phyloP scores from a whole-genome alignment of 1,140 invertebrate genomes.

The Leptestheria dahalacensis region DNA sequence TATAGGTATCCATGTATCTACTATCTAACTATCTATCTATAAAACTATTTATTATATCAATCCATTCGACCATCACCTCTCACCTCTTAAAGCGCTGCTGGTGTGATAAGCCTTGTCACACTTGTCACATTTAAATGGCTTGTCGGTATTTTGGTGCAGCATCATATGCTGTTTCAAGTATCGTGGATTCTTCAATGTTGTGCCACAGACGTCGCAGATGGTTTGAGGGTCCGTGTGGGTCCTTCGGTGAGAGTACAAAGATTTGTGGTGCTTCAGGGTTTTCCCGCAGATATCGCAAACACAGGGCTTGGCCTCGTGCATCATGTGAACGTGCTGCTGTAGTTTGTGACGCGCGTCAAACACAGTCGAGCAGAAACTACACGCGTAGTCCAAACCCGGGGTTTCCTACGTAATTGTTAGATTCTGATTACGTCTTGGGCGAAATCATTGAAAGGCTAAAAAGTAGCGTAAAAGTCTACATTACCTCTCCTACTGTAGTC shows the following conservation, averaged over 20 bases:
- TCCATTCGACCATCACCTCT: neutral
- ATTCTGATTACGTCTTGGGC: too few species aligned
- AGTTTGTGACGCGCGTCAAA: neutral
- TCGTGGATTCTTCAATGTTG: conserved; percentile 10
- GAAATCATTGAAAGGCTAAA: too few species aligned
- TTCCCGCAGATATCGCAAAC: conserved; percentile 11
- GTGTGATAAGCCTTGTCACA: conserved; percentile 3
- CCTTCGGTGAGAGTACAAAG: conserved; percentile 10
- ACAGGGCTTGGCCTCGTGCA: neutral
- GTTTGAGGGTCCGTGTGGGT: conserved; percentile 13
- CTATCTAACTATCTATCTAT: too few species aligned
- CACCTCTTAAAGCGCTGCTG: conserved; percentile 5
- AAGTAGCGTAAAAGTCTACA: too few species aligned
- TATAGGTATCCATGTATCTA: too few species aligned
- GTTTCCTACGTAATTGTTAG: too few species aligned
- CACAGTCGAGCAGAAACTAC: neutral
- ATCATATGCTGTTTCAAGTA: conserved; percentile 5
- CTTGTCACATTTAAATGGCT: conserved; percentile 6
- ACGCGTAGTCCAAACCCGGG: neutral
- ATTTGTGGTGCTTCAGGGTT: conserved; percentile 9
- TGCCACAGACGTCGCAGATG: conserved; percentile 8
- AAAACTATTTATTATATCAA: neutral
- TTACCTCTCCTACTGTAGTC: too few species aligned
- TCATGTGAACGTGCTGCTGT: neutral
- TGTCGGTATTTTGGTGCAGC: conserved; percentile 6